Conservation (phyloP, 2,797 vertebrate genomes). For the Galagoides demidoff region DNA sequence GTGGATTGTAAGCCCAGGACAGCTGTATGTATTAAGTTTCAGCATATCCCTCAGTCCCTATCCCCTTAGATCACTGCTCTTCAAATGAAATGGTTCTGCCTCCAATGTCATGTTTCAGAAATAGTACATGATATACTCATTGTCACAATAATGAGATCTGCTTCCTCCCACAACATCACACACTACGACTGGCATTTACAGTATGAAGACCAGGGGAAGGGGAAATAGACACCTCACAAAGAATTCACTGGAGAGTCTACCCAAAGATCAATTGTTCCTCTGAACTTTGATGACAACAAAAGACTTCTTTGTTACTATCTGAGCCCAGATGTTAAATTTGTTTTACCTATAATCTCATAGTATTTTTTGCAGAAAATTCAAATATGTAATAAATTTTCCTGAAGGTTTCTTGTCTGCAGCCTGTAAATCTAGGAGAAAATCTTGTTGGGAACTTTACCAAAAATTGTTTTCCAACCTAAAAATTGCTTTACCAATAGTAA, state of each 20-base stretch:
- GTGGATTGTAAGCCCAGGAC: background rate
- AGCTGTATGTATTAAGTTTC: background rate
- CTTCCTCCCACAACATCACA: background rate
- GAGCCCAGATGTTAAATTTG: background rate
- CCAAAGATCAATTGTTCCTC: background rate
- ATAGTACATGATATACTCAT: background rate
- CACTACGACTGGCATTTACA: background rate
- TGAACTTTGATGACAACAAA: background rate
- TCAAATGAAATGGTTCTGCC: background rate
- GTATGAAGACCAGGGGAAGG: background rate
- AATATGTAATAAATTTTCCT: background rate
- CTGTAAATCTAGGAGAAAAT: background rate
- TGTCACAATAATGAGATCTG: background rate
- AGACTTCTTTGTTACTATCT: background rate
- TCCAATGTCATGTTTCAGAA: background rate
- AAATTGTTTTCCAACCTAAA: background rate
- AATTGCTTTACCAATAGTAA: background rate
- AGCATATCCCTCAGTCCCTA: background rate
- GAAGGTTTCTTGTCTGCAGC: background rate
- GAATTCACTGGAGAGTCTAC: background rate
- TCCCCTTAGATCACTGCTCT: background rate
- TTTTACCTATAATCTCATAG: background rate
- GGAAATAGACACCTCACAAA: background rate
- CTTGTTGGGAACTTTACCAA: background rate
- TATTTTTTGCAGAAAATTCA: background rate